A percentile compares a stretch with the other conserved stretches of the same genome.
Evolutionary conservation across 2,797 vertebrate species (phyloP).

Genomic region (Melopsittacus undulatus): DNA sequence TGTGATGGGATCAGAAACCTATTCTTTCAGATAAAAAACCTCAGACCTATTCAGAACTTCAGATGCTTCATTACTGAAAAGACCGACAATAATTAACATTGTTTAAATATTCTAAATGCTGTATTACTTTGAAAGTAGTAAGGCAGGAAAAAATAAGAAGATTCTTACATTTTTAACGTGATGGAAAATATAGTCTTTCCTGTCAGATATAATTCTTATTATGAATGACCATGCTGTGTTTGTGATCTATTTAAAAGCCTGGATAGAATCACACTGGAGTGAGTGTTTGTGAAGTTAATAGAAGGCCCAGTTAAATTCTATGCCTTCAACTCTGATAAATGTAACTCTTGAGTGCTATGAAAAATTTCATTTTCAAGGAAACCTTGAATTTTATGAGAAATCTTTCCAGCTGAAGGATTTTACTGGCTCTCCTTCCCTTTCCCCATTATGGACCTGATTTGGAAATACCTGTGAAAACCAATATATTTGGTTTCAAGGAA

Average conservation of each 20-base stretch:
- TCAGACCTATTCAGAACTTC: not conserved
- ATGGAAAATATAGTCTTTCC: not conserved
- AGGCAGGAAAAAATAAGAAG: not conserved
- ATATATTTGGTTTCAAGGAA: conserved; percentile 31
- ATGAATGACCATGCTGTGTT: not conserved
- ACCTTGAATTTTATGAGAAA: conserved; percentile 43
- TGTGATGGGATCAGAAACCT: not conserved
- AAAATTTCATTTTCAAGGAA: conserved; percentile 65
- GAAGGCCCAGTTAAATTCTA: conserved; percentile 9
- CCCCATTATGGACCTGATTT: not conserved
- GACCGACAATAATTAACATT: not conserved
- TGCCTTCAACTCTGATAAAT: conserved; percentile 51
- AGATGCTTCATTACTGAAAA: not conserved
- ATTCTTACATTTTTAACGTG: not conserved
- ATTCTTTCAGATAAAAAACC: not conserved
- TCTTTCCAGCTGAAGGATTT: conserved; percentile 58
- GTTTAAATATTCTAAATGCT: not conserved
- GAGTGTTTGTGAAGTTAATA: conserved; percentile 48
- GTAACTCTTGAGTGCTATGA: conserved; percentile 59
- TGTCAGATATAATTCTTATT: conserved; percentile 1
- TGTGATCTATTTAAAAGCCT: not conserved
- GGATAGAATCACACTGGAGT: conserved; percentile 2
- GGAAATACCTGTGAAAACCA: conserved; percentile 49
- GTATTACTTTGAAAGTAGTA: not conserved
- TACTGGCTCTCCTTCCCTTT: conserved; percentile 32